Conservation (phyloP, 1,140 invertebrate species). For the Drosophila oshimai region DNA sequence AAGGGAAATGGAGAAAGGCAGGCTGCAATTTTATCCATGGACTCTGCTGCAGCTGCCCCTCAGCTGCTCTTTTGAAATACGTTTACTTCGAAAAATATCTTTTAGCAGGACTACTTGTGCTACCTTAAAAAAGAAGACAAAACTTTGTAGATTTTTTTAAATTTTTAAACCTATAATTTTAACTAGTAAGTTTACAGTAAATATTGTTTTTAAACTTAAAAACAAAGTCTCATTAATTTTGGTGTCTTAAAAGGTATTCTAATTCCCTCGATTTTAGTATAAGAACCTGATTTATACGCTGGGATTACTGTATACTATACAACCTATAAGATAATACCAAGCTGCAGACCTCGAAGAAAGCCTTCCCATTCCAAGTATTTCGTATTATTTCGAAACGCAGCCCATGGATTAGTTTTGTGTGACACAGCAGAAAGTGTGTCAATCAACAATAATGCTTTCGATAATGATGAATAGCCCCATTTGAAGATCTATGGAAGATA, state of each 20-base stretch:
- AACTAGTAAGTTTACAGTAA: too few relatives aligned
- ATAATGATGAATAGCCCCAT: constrained; percentile 30
- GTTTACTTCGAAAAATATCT: not conserved
- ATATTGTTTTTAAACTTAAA: too few relatives aligned
- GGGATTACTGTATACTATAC: too few relatives aligned
- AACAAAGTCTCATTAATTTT: too few relatives aligned
- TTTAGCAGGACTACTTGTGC: too few relatives aligned
- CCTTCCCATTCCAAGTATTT: not conserved
- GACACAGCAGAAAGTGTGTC: constrained; percentile 32
- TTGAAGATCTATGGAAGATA: constrained; percentile 42
- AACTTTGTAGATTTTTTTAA: too few relatives aligned
- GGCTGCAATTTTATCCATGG: not conserved
- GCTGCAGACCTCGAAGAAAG: not conserved
- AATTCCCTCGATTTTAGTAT: too few relatives aligned
- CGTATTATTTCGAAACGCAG: not conserved
- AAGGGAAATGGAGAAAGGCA: constrained; percentile 9
- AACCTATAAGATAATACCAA: too few relatives aligned
- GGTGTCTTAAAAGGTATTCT: too few relatives aligned
- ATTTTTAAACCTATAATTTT: too few relatives aligned
- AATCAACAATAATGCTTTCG: constrained; percentile 36
- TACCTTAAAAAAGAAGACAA: too few relatives aligned
- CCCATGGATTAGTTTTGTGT: constrained; percentile 31
- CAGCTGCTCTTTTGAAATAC: constrained; percentile 13
- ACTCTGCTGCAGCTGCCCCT: constrained; percentile 6
- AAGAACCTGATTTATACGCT: too few relatives aligned